Base-by-base conservation (phyloP, 2,797 vertebrate species). In the Austrolebias charrua region DNA sequence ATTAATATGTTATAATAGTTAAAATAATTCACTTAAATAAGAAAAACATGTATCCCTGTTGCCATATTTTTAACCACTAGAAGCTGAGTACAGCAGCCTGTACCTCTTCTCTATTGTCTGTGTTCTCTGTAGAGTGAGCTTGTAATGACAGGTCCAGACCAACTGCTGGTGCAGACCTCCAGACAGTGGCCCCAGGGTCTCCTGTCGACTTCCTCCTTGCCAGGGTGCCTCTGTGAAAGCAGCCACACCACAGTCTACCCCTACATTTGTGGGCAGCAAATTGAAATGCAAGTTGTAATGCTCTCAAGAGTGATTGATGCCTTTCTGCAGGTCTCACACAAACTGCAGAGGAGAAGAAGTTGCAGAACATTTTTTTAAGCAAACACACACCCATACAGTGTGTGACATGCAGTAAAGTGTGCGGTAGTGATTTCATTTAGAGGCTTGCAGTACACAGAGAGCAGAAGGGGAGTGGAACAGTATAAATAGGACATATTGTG, bases 401-500 rank as follows among this genome's bases (percentile, higher is more conserved):
- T 47, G 62, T 60, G 68, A 68, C 71, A 71, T 38, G 45, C 16
- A 77, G 66, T 76, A 54, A 83, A 71, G 61, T 61, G 43, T 75
- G 67, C 20, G 72, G 66, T 47, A 60, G 56, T 15, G 76, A 82
- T 74, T 55, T 73, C 60, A 65, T 60, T 66, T 73, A 49, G 80
- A 78, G 76, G 79, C 83, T 88, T 78, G 70, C 76, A 77, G 80
- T 76, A 81, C 75, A 71, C 63, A 74, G 66, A 40, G 55, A 51
- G 66, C 18, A 48, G 58, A 66, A 63, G 73, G 49, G 71, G 63
- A 79, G 72, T 63, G 76, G 73, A 64, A 69, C 67, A 69, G 80
- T 90, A 86, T 88, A 89, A 88, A 88, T 89, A 84, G 79, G 72
- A 61, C 66, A 38, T 82, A 82, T 79, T 88, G 69, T 31, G 62